Percentiles rank a stretch among this genome's conserved stretches.
phyloP scores from a whole-genome alignment of 2,888 invertebrate genomes.

The Spatulosminthurus flaviceps region DNA sequence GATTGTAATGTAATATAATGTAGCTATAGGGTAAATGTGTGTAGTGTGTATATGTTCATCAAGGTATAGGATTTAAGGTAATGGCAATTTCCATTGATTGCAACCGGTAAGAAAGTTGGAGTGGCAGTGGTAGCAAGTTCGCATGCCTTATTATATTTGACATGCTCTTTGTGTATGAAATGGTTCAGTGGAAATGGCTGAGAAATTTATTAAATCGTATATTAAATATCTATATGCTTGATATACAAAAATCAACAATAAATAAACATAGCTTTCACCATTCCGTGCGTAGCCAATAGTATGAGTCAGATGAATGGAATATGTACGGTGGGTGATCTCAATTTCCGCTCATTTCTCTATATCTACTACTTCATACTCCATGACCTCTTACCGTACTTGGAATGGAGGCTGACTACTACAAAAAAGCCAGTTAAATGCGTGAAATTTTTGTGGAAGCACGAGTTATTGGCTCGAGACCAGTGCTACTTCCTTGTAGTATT shows the following conservation, averaged over 20 bases:
- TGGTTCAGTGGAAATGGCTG: not conserved
- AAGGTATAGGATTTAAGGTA: too few relatives aligned
- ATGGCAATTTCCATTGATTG: too few relatives aligned
- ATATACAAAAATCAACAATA: not conserved
- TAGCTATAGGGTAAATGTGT: too few relatives aligned
- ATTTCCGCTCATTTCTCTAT: not conserved
- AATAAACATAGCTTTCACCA: not conserved
- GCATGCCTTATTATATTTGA: not conserved
- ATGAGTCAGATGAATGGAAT: not conserved
- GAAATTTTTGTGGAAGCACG: not conserved
- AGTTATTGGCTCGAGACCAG: conserved; percentile 5
- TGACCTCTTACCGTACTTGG: too few relatives aligned
- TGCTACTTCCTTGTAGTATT: not conserved
- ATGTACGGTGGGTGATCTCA: not conserved
- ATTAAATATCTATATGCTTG: not conserved
- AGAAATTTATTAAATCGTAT: not conserved
- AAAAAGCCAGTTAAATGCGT: not conserved
- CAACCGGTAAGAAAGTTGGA: conserved; percentile 1
- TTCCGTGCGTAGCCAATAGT: conserved; percentile 7
- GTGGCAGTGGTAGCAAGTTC: not conserved
- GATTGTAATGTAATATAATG: too few relatives aligned
- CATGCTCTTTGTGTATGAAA: not conserved
- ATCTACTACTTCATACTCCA: too few relatives aligned
- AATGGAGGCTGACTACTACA: too few relatives aligned
- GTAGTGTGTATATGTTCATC: too few relatives aligned